Conservation (phyloP, 1,140 invertebrate species). For the Drosophila punjabiensis region DNA sequence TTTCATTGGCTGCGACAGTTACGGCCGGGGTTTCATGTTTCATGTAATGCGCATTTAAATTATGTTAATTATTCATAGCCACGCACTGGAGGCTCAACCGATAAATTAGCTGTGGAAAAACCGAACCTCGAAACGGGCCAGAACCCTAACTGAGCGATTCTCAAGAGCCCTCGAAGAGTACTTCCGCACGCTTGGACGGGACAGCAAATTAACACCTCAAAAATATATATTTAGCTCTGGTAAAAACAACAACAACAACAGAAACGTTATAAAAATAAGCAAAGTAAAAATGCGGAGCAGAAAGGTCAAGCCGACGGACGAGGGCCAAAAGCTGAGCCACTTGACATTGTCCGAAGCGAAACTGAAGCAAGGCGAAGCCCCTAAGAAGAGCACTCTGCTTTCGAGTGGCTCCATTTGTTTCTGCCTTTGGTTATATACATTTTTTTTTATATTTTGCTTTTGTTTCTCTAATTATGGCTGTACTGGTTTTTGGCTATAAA, state of each 20-base stretch:
- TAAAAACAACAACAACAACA: background rate
- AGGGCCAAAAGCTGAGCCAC: slow-evolving; percentile 43
- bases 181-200: slow-evolving; percentile 23
- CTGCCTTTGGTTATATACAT: slow-evolving; percentile 4
- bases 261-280: slow-evolving; percentile 9
- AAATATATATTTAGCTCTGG: slow-evolving; percentile 35
- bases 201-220: slow-evolving; percentile 74
- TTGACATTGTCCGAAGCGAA: slow-evolving; percentile 64
- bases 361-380: slow-evolving; percentile 52
- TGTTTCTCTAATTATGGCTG: slow-evolving; percentile 30
- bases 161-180: slow-evolving; percentile 17
- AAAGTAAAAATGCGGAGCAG: slow-evolving; percentile 20
- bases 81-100: slow-evolving; percentile 10
- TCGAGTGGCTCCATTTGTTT: slow-evolving; percentile 37
- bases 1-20: slow-evolving; percentile 52
- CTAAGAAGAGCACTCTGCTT: slow-evolving; percentile 35
- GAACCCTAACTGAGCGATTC: slow-evolving; percentile 20
- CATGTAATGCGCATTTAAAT: slow-evolving; percentile 53
- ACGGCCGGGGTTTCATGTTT: slow-evolving; percentile 4
- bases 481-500: slow-evolving; percentile 66
- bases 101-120: slow-evolving; percentile 29
- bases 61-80: slow-evolving; percentile 60
- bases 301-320: slow-evolving; percentile 67
- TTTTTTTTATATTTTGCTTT: slow-evolving; percentile 4
- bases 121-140: background rate